Conservation (phyloP, 2,797 vertebrate species). For the Pantherophis alleghaniensis region DNA sequence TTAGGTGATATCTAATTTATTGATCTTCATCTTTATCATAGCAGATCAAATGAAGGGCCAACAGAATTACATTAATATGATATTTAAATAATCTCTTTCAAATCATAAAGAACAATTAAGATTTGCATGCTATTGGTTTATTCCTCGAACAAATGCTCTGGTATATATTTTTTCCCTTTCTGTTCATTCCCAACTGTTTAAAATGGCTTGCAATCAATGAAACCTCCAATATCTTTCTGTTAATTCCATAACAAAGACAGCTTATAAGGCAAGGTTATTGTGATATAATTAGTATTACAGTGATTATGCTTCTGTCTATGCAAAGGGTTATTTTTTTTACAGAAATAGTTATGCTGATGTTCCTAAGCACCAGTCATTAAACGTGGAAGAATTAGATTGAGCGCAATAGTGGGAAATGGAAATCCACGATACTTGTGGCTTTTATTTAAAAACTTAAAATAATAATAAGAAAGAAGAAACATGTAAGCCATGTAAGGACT, state of each 20-base stretch:
- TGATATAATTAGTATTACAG: conserved; percentile 68
- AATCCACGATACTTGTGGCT: conserved; percentile 47
- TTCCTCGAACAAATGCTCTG: background rate
- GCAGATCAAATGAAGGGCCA: background rate
- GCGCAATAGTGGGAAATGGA: conserved; percentile 25
- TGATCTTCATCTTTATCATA: background rate
- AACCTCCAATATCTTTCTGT: conserved; percentile 55
- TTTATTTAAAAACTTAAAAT: conserved; percentile 46
- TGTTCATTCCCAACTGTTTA: conserved; percentile 46
- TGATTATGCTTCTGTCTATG: conserved; percentile 60
- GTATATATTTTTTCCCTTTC: conserved; percentile 11
- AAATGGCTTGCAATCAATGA: conserved; percentile 60
- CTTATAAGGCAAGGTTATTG: conserved; percentile 65
- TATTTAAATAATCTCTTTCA: conserved; percentile 10
- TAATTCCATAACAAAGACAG: conserved; percentile 64
- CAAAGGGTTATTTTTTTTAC: conserved; percentile 65
- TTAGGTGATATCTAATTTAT: background rate
- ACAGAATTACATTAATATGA: background rate
- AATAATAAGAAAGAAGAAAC: conserved; percentile 45
- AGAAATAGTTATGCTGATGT: conserved; percentile 66
- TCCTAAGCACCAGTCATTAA: conserved; percentile 65
- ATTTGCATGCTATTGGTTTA: conserved; percentile 15
- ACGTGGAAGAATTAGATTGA: conserved; percentile 45
- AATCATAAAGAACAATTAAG: conserved; percentile 12
- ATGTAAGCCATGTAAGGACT: conserved; percentile 45